phyloP scores from a whole-genome alignment of 2,888 invertebrate genomes.

The Aphodius sticticus region DNA sequence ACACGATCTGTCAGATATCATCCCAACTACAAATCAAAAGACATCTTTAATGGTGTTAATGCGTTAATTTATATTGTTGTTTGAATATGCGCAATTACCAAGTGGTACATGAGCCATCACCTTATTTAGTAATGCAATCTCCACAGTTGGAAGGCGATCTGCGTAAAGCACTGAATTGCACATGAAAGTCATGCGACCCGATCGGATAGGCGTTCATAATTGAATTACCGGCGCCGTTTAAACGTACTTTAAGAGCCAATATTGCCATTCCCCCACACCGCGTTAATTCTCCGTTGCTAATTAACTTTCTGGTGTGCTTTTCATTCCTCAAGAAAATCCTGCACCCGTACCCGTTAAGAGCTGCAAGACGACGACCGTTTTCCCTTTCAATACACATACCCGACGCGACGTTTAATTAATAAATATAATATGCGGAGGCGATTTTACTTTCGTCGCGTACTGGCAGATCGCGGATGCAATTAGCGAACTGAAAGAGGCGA shows the following conservation, averaged over 20 bases:
- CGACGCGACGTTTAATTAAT: background rate
- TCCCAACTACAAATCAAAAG: no score
- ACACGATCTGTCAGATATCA: no score
- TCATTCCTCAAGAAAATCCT: background rate
- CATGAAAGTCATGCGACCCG: background rate
- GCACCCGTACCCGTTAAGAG: background rate
- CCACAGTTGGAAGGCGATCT: background rate
- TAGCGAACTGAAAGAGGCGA: background rate
- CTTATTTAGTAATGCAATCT: background rate
- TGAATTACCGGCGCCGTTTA: background rate
- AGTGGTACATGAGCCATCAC: no score
- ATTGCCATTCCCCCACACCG: background rate
- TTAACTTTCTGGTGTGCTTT: background rate
- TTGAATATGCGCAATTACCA: no score
- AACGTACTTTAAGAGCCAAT: background rate
- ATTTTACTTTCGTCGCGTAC: background rate
- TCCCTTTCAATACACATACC: background rate
- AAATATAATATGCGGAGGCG: background rate
- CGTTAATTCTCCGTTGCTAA: background rate
- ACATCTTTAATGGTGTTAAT: no score
- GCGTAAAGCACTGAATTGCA: background rate
- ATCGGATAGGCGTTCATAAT: constrained; percentile 4
- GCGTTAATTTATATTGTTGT: no score
- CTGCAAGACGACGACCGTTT: background rate
- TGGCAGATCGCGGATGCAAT: background rate